Conservation (phyloP, 2,113 vertebrate genomes). For the Rhipidura dahli region DNA sequence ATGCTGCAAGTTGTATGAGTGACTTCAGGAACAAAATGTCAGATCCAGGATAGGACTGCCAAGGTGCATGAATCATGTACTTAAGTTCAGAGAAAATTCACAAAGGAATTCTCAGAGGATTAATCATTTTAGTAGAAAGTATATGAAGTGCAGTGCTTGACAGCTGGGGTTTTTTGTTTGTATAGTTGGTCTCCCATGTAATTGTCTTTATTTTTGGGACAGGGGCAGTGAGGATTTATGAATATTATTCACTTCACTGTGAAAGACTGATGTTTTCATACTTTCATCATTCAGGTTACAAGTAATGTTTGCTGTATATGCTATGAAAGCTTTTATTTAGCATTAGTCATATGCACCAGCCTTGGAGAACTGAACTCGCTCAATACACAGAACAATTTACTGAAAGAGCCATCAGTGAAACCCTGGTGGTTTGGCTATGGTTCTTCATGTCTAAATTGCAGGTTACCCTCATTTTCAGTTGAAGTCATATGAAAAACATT, state of each 20-base stretch:
- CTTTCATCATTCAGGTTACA: background rate
- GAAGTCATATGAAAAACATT: background rate
- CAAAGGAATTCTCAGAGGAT: background rate
- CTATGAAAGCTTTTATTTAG: background rate
- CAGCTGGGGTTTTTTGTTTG: background rate
- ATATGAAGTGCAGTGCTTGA: background rate
- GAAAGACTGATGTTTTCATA: background rate
- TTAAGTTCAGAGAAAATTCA: background rate
- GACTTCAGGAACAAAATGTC: background rate
- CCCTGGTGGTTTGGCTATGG: background rate
- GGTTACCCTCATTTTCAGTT: background rate
- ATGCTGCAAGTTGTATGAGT: background rate
- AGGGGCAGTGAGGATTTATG: background rate
- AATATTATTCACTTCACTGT: background rate
- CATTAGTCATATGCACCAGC: background rate
- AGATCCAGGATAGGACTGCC: background rate
- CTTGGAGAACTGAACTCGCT: constrained; percentile 24
- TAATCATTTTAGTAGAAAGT: background rate
- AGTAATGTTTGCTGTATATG: background rate
- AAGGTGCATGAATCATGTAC: background rate
- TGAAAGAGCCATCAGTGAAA: background rate
- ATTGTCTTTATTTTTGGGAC: background rate
- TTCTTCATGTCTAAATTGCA: background rate
- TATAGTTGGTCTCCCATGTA: background rate
- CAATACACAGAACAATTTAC: constrained; percentile 44